Base-by-base conservation (phyloP, 1,140 invertebrate species). In the Pachypsylla venusta region DNA sequence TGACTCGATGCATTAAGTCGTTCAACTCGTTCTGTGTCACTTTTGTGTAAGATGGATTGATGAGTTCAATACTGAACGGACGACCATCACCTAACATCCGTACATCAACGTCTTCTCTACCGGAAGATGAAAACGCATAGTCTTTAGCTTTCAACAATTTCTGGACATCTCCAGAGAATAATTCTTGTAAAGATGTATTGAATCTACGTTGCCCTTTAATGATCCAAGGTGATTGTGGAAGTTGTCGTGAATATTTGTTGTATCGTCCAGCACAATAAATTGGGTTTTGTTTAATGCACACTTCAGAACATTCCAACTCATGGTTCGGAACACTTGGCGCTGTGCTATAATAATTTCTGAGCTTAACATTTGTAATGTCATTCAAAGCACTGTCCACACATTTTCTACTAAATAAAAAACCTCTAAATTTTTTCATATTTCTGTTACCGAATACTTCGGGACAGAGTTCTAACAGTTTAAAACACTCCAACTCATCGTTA, bases 181-280 rank as follows among this genome's bases (percentile, higher is more conserved):
- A 77, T 72, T 98, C 93, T 74, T 97, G 87, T 1, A 98, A 87
- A 1, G 93, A 97, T 22, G 81, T 80, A 63, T 87, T 83, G 72
- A 87, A 81, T 63, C 85, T 83, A 59, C 84, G 78, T 62, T 81
- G 78, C 0, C 90, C 91, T 64, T 89, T 80, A 42, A 96, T 73
- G 22, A 95, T 69, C 93, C 94, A 98, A 0, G 93, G 93, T 0
- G 93, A 95, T 75, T 98, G 95, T 57, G 88, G 86, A 5, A 98
- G 70, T 61, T 81, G 76, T 55, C 94, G 77, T 16, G 85, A 89
- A 67, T 84, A 82, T 72, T 98, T 98, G 60, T 84, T 81, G 70
- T 98, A 98, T 25, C 90, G 74, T 53, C 84, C 85, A 80, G 63
- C 58, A 64, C 69, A 66, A 48, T 57, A 64, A 61, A 65, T 53